Evolutionary conservation across 1,140 invertebrate species (phyloP), one percentile per base, ranked within the genome.

Genomic region (Medauroidea extradentata): DNA sequence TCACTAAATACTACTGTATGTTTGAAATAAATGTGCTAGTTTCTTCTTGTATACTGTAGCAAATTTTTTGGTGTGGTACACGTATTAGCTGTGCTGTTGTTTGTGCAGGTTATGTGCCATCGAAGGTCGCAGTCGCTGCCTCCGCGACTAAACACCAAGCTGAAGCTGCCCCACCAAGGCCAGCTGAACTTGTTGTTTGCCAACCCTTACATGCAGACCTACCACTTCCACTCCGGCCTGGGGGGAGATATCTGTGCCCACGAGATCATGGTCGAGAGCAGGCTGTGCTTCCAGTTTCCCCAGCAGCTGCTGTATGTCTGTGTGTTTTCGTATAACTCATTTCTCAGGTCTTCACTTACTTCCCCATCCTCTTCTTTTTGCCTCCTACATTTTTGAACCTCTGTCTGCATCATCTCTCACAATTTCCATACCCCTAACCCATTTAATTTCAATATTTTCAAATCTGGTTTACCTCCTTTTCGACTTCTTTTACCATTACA

Each of bases 231-330:
- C 72, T 94, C 93, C 0, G 90, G 90, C 3, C 78, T 94, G 5
- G 90, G 91, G 2, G 90, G 91, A 4, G 91, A 96, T 73, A 93
- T 97, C 43, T 90, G 89, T 55, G 91, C 96, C 2, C 88, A 95
- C 67, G 94, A 98, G 77, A 88, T 93, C 57, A 93, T 98, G 89
- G 87, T 91, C 0, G 95, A 98, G 73, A 89, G 89, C 53, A 89
- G 87, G 69, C 73, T 94, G 1, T 90, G 91, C 65, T 96, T 92
- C 66, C 76, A 83, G 29, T 85, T 97, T 70, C 94, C 94, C 3
- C 86, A 91, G 63, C 89, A 96, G 73, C 76, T 97, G 59, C 74
- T 98, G 90, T 95, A 80, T 87, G 88, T 86, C 66, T 49, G 29
- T 4, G 29, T 11, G 29, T n/a, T n/a, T n/a, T n/a, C n/a, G n/a